A percentile compares a stretch with the other conserved stretches of the same genome.
Conservation (phyloP, 2,797 vertebrate genomes). For the Echeneis naucrates region DNA sequence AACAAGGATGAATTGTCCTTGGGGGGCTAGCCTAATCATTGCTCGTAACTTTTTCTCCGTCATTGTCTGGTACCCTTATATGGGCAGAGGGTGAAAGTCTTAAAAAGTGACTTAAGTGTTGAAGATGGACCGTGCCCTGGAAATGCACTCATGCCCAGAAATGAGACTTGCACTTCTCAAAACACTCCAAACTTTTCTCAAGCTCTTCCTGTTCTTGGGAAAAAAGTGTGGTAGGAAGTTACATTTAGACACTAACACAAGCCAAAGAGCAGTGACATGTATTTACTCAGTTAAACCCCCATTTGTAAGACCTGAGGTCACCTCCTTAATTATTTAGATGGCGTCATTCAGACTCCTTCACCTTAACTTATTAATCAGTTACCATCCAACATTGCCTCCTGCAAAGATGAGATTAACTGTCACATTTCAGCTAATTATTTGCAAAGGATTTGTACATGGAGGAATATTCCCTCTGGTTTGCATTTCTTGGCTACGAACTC, state of each 20-base stretch:
- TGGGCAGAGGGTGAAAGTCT: slow-evolving; percentile 30
- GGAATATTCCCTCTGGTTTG: slow-evolving; percentile 44
- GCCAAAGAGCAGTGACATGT: not conserved
- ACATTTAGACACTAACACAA: not conserved
- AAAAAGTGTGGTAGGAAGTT: slow-evolving; percentile 1
- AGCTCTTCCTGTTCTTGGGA: slow-evolving; percentile 1
- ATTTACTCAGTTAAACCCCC: not conserved
- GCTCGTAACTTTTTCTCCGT: slow-evolving; percentile 29
- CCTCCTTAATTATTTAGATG: not conserved
- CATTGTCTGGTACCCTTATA: slow-evolving; percentile 52
- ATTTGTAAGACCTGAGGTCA: not conserved
- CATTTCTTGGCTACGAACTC: slow-evolving; percentile 44
- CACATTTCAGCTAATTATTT: slow-evolving; percentile 28
- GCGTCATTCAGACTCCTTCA: not conserved
- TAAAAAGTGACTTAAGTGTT: not conserved
- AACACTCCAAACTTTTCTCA: slow-evolving; percentile 9
- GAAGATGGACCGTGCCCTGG: not conserved
- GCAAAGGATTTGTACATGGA: slow-evolving; percentile 12
- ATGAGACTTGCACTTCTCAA: slow-evolving; percentile 33
- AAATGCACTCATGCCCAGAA: not conserved
- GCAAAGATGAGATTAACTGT: not conserved
- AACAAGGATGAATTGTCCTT: slow-evolving; percentile 67
- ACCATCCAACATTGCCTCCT: not conserved
- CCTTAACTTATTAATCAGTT: not conserved
- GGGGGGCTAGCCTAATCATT: slow-evolving; percentile 51